Evolutionary conservation across 2,113 vertebrate species (phyloP), one percentile per base, ranked within the genome.

Genomic region (Pagrus major): DNA sequence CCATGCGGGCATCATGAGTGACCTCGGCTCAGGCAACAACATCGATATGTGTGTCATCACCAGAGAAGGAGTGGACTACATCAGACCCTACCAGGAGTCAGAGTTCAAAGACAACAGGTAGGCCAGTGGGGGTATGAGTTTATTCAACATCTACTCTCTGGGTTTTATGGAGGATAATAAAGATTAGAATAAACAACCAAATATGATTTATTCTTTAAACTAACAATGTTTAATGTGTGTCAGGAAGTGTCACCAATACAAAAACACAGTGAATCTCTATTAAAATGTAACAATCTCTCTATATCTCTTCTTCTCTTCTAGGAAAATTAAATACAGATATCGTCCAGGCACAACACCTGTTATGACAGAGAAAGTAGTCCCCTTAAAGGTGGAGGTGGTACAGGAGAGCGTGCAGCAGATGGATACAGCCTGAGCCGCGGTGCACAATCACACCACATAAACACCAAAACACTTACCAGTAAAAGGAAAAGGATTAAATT

Each of bases 21-120:
- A 97, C 90, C 92, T 97, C 49, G 96, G 93, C 70, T 97, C 96
- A 10, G 96, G 96, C 21, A 94, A 95, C 89, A 96, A 91, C 49
- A 94, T 97, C 66, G 95, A 97, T 81, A 79, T 96, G 0, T 96
- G 96, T 83, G 95, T 97, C 1, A 96, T 97, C 92, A 96, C 89
- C 4, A 74, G 9, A 12, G 8, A 88, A 0, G 94, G 94, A 2
- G 86, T 94, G 69, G 94, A 95, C 56, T 89, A 95, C 81, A 93
- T 95, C 72, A 81, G 93, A 54, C 89, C 95, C 0, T 93, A 95
- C 83, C 92, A 85, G 86, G 90, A 88, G 80, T 94, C 94, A 0
- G 46, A 80, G 54, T 95, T 11, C 81, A 91, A 73, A 39, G 91
- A 90, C 63, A 84, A 35, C 1, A 93, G 93, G 93, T 90, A 39